These are phyloP conservation scores for Chaenodraco wilsoni DNA, from an alignment of 2,797 vertebrate species.

Conservation along the genomic window DNA sequence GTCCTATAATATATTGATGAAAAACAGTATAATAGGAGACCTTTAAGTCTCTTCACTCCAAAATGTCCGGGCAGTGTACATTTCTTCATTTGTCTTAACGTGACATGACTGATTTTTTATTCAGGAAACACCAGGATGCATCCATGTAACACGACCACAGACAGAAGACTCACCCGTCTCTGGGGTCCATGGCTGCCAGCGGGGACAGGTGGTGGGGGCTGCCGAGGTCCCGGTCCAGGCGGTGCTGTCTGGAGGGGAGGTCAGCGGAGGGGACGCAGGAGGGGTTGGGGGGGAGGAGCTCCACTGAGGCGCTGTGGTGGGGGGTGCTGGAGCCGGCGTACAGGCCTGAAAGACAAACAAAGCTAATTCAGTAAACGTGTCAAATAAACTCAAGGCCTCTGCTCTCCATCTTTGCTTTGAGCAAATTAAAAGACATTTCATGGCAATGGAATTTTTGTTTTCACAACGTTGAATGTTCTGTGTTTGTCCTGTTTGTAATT, in stretches of 20 bases:
- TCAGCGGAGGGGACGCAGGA: constrained; percentile 79
- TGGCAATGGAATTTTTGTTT: constrained; percentile 79
- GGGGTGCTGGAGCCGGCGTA: constrained; percentile 87
- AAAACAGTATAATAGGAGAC: too few species aligned
- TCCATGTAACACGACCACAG: background rate
- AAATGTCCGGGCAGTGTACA: too few species aligned
- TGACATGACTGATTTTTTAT: background rate
- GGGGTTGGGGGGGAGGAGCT: constrained; percentile 83
- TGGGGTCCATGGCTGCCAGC: constrained; percentile 84
- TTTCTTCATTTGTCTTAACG: too few species aligned
- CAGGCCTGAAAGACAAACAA: constrained; percentile 90
- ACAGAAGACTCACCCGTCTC: constrained; percentile 88
- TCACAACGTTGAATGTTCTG: constrained; percentile 78
- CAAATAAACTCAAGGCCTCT: constrained; percentile 72
- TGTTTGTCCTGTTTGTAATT: constrained; percentile 79
- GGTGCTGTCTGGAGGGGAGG: constrained; percentile 84
- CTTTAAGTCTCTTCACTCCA: too few species aligned
- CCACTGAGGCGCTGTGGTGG: constrained; percentile 85
- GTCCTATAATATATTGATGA: too few species aligned
- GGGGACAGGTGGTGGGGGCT: constrained; percentile 90
- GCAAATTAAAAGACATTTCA: constrained; percentile 79
- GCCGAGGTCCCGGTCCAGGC: constrained; percentile 85
- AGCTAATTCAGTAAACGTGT: constrained; percentile 73
- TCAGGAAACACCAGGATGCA: background rate
- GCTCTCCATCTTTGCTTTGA: constrained; percentile 68